phyloP scores from a whole-genome alignment of 2,797 vertebrate species.

The Oryzias sinensis region DNA sequence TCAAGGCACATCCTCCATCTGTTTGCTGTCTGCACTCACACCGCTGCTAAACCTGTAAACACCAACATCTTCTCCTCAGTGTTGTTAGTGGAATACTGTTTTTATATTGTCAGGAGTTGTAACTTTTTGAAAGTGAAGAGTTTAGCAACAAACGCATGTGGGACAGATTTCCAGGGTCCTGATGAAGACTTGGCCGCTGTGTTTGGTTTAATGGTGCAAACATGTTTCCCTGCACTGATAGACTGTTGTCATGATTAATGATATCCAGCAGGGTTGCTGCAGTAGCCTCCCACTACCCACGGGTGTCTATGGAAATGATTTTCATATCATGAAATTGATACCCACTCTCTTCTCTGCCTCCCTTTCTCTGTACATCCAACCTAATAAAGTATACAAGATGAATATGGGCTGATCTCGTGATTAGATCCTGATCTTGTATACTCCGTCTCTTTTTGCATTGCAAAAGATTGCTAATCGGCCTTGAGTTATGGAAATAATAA shows the following conservation, averaged over 20 bases:
- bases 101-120: background rate
- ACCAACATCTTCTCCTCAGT: constrained; percentile 4
- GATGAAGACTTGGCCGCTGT: constrained; percentile 21
- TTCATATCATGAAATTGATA: constrained; percentile 66
- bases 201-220: constrained; percentile 26
- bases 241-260: constrained; percentile 64
- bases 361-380: constrained; percentile 58
- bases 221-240: constrained; percentile 16
- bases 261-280: constrained; percentile 50
- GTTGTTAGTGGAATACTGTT: constrained; percentile 3
- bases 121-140: background rate
- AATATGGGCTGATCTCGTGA: constrained; percentile 67
- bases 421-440: constrained; percentile 68
- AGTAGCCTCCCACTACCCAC: constrained; percentile 50
- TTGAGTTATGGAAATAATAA: constrained; percentile 85
- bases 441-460: constrained; percentile 55
- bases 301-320: constrained; percentile 65
- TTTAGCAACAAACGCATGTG: constrained; percentile 3
- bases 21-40: constrained; percentile 20
- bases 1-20: constrained; percentile 25
- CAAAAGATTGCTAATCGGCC: constrained; percentile 67
- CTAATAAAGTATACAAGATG: constrained; percentile 70
- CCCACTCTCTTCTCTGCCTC: constrained; percentile 52
- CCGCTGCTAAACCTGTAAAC: constrained; percentile 18
- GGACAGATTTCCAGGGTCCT: background rate